Percentiles rank a stretch among this genome's conserved stretches.
These are phyloP conservation scores for Dicyrtomina minuta DNA, from an alignment of 2,888 invertebrate genomes.

Conservation along the genomic window DNA sequence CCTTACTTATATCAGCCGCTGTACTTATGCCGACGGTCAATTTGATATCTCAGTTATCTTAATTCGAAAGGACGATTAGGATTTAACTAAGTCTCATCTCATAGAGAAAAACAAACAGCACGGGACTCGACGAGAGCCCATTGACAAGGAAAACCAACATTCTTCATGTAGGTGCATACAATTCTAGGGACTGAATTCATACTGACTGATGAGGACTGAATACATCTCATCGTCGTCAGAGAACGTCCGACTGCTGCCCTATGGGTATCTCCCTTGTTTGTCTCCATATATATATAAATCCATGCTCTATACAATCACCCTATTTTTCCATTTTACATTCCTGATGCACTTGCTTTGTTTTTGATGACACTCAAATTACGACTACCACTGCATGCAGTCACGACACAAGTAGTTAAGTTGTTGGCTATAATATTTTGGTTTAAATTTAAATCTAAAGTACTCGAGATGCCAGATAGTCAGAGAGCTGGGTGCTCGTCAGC, in stretches of 20 bases:
- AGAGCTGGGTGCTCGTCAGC: background rate
- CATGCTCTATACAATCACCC: background rate
- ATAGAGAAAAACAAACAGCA: background rate
- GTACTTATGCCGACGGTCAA: too few relatives aligned
- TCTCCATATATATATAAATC: background rate
- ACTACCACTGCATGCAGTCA: slow-evolving; percentile 5
- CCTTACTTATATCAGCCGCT: too few relatives aligned
- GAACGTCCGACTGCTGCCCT: background rate
- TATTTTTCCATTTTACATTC: background rate
- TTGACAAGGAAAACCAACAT: background rate
- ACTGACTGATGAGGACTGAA: background rate
- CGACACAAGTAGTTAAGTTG: background rate
- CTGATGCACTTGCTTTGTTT: background rate
- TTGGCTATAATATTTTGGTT: slow-evolving; percentile 1
- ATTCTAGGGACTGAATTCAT: slow-evolving; percentile 12
- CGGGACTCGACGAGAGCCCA: too few relatives aligned
- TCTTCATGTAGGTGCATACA: background rate
- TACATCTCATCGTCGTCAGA: too few relatives aligned
- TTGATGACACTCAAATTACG: background rate
- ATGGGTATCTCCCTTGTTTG: background rate
- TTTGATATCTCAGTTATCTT: too few relatives aligned
- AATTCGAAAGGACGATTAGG: too few relatives aligned
- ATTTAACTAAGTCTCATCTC: too few relatives aligned
- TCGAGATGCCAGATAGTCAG: background rate
- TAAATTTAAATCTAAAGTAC: background rate